phyloP scores from a whole-genome alignment of 2,113 vertebrate genomes.

The Synchiropus splendidus region DNA sequence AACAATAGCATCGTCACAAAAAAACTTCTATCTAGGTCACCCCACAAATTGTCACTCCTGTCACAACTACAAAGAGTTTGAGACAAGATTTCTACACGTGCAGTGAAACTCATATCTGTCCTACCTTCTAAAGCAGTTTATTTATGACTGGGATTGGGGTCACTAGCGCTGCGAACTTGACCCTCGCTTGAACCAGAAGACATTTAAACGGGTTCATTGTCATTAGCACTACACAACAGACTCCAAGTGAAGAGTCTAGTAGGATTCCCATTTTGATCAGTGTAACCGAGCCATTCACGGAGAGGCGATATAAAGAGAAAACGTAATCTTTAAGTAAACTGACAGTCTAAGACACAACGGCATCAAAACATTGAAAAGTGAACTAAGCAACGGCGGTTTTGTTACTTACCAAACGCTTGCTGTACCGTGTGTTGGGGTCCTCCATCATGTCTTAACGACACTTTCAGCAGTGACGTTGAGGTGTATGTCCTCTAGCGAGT shows the following conservation, averaged over 20 bases:
- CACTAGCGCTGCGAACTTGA: slow-evolving; percentile 35
- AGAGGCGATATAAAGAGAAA: not conserved
- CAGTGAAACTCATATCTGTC: no score
- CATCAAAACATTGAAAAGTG: no score
- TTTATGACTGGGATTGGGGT: no score
- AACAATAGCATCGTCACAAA: no score
- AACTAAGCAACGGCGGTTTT: slow-evolving; percentile 1
- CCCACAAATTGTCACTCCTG: no score
- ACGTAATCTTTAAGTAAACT: not conserved
- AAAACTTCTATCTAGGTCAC: no score
- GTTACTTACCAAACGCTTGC: slow-evolving; percentile 88
- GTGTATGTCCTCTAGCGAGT: no score
- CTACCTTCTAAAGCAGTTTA: no score
- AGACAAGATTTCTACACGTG: no score
- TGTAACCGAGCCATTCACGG: not conserved
- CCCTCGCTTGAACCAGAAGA: slow-evolving; percentile 39
- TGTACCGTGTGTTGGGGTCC: slow-evolving; percentile 85
- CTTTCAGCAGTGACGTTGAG: not conserved
- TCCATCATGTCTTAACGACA: slow-evolving; percentile 61
- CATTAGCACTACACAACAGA: slow-evolving; percentile 2
- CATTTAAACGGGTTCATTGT: slow-evolving; percentile 38
- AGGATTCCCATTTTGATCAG: not conserved
- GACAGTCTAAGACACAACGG: no score
- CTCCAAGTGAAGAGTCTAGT: not conserved
- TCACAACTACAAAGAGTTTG: no score